phyloP scores from a whole-genome alignment of 2,888 invertebrate genomes.

The Resseliella maxima region DNA sequence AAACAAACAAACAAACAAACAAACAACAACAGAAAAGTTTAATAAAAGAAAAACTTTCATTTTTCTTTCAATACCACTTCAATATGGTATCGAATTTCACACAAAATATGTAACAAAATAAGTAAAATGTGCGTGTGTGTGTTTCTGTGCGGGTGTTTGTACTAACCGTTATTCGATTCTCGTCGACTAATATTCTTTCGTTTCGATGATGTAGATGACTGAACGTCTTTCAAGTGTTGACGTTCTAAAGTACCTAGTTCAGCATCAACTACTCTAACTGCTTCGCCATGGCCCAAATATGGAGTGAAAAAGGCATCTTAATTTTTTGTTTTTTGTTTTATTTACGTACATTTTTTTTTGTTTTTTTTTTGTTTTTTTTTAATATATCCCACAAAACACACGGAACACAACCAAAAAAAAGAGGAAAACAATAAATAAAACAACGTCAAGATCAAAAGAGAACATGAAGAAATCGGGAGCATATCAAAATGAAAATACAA shows the following conservation, averaged over 20 bases:
- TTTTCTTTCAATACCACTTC: no score
- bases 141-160: not conserved
- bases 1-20: not conserved
- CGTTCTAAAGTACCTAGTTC: slow-evolving; percentile 70
- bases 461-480: not conserved
- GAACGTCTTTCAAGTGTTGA: slow-evolving; percentile 60
- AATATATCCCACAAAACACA: slow-evolving; percentile 30
- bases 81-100: no score
- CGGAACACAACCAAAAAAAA: slow-evolving; percentile 30
- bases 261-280: slow-evolving; percentile 71
- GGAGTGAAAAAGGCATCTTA: slow-evolving; percentile 64
- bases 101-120: no score
- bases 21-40: no score
- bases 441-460: slow-evolving; percentile 53
- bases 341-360: not conserved
- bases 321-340: slow-evolving; percentile 13
- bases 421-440: slow-evolving; percentile 1
- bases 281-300: slow-evolving; percentile 71
- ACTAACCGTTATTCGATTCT: slow-evolving; percentile 61
- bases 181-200: slow-evolving; percentile 66
- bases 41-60: not conserved
- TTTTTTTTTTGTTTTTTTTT: slow-evolving; percentile 24
- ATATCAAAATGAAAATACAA: slow-evolving; percentile 21
- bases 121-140: no score
- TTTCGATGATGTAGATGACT: slow-evolving; percentile 67